A percentile compares a stretch with the other conserved stretches of the same genome.
These are phyloP conservation scores for Nyctibius bracteatus DNA, from an alignment of 2,113 vertebrate genomes.

Conservation along the genomic window DNA sequence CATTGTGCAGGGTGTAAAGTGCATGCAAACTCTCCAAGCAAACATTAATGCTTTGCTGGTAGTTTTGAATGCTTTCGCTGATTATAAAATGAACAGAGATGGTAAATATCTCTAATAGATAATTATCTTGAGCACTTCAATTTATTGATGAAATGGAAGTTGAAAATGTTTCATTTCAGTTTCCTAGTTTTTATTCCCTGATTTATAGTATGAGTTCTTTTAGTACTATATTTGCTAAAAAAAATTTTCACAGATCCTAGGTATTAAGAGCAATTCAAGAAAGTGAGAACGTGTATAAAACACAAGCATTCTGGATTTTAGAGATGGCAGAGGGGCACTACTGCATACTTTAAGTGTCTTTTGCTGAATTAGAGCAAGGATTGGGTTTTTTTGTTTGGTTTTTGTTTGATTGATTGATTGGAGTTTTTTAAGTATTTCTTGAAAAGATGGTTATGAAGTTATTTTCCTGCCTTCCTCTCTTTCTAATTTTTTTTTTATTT, in stretches of 20 bases:
- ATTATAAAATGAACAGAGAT: not conserved
- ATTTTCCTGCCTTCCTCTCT: not conserved
- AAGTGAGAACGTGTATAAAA: not conserved
- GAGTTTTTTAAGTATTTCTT: not conserved
- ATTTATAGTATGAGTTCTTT: not conserved
- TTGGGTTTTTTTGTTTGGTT: rapidly evolving
- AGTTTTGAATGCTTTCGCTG: not conserved
- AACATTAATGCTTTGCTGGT: not conserved
- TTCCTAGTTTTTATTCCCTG: not conserved
- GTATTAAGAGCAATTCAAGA: not conserved
- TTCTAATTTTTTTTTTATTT: not conserved
- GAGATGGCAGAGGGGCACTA: not conserved
- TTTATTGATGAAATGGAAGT: not conserved
- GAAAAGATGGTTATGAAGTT: not conserved
- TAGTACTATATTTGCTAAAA: not conserved
- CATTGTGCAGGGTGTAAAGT: not conserved
- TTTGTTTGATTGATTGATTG: too few species aligned
- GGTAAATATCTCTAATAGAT: not conserved
- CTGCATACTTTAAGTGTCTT: not conserved
- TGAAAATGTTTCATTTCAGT: not conserved
- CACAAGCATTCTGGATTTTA: not conserved
- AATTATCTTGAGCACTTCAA: not conserved
- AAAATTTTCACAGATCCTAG: not conserved
- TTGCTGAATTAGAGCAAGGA: not conserved
- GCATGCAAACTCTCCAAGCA: not conserved